Conservation (phyloP, 2,113 vertebrate species). For the Laticauda colubrina region DNA sequence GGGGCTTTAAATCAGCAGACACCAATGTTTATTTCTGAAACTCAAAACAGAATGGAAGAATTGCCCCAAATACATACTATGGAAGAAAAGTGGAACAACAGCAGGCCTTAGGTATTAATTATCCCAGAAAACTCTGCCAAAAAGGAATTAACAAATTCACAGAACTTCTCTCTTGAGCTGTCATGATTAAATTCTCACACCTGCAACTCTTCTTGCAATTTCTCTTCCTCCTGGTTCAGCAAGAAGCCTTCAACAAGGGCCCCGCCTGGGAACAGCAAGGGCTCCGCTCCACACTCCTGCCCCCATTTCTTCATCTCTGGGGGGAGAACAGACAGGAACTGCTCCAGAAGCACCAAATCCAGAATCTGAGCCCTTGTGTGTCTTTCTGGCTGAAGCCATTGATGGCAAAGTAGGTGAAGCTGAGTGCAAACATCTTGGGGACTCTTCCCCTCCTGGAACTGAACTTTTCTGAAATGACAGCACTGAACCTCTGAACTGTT, state of each 20-base stretch:
- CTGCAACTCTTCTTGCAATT: too few relatives aligned
- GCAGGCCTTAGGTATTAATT: not conserved
- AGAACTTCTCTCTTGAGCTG: not conserved
- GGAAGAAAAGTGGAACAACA: too few relatives aligned
- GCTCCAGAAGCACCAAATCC: not conserved
- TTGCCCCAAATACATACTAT: too few relatives aligned
- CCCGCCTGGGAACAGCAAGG: not conserved
- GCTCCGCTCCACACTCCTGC: accelerated
- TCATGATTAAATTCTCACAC: not conserved
- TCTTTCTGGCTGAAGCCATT: not conserved
- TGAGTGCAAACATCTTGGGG: not conserved
- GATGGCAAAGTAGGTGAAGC: not conserved
- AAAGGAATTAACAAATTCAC: not conserved
- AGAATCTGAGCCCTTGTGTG: not conserved
- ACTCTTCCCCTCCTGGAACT: not conserved
- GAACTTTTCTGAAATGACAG: not conserved
- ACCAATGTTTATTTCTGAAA: too few relatives aligned
- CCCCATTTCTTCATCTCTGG: not conserved
- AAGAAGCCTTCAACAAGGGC: not conserved
- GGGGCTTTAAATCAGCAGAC: too few relatives aligned
- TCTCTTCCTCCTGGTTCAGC: not conserved
- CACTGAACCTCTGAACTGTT: not conserved
- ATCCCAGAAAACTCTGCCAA: not conserved
- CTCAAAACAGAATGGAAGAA: too few relatives aligned
- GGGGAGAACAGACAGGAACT: not conserved